Evolutionary conservation across 1,140 invertebrate genomes (phyloP), one percentile per base, ranked within the genome.

Genomic region (Drosophila bifasciata): DNA sequence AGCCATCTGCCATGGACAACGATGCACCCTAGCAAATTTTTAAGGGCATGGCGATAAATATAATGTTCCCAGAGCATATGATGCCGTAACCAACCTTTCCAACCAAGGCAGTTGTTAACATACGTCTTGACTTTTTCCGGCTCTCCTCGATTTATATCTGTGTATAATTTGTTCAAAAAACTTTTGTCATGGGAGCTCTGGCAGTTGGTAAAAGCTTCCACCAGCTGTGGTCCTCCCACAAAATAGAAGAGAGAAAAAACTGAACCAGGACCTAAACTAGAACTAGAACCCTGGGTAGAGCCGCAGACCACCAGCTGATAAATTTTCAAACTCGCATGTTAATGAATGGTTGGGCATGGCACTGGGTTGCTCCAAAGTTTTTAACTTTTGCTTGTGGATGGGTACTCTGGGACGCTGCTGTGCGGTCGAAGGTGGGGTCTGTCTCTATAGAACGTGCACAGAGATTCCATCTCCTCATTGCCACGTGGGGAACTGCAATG

Each of bases 271-370:
- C 21, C 19, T 15, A 51, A 9, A 15, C 13, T 36, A 17, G 6
- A 17, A 5, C 15, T 17, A 17, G 3, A 5, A 15, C 13, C 63
- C 4, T 3, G 0, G 23, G 49, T 68, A 52, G 28, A 45, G 8
- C 3, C 51, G 8, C 8, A 41, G 41, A 48, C 57, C n/a, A n/a
- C n/a, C 63, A 68, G 40, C 60, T 70, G 61, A 85, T 79, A 85
- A 85, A 76, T 85, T 83, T 79, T 71, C 61, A 83, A 83, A 79
- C 76, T 79, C 68, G 50, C 80, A 79, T 85, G 71, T 76, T 83
- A 79, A 76, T 85, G 76, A 84, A 36, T 46, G 19, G 49, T n/a
- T n/a, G n/a, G n/a, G n/a, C n/a, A n/a, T n/a, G 60, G 19, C 0
- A 19, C 19, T 1, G 19, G n/a, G n/a, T n/a, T n/a, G n/a, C n/a